phyloP scores from a whole-genome alignment of 1,140 invertebrate genomes.

The Leptinotarsa lineolata region DNA sequence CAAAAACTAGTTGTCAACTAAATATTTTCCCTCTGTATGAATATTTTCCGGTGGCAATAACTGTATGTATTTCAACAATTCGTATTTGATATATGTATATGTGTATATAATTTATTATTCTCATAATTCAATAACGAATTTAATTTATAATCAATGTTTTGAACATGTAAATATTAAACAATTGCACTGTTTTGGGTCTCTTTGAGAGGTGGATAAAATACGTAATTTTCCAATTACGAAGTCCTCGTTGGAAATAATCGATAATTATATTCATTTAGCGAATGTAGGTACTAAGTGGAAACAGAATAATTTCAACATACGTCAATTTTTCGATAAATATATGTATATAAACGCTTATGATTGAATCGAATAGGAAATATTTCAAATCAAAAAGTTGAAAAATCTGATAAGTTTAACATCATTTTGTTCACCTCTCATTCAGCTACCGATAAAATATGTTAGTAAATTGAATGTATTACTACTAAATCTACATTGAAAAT shows the following conservation, averaged over 20 bases:
- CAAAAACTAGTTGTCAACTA: background rate
- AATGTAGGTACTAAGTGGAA: too few relatives aligned
- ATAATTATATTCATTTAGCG: too few relatives aligned
- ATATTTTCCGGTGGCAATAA: slow-evolving; percentile 2
- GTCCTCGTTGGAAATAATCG: too few relatives aligned
- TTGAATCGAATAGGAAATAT: too few relatives aligned
- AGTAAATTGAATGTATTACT: background rate
- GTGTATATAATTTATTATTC: background rate
- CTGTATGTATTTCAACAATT: background rate
- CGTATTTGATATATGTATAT: background rate
- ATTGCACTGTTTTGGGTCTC: background rate
- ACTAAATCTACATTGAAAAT: background rate
- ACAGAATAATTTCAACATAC: too few relatives aligned
- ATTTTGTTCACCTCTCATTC: background rate
- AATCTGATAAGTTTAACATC: too few relatives aligned
- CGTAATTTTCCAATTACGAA: too few relatives aligned
- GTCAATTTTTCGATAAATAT: too few relatives aligned
- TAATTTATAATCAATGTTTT: background rate
- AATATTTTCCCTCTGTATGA: background rate
- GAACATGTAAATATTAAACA: background rate
- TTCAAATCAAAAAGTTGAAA: too few relatives aligned
- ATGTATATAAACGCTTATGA: too few relatives aligned
- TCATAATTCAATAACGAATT: background rate
- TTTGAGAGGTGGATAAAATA: background rate
- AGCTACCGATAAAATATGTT: background rate